Percentiles rank a stretch among this genome's conserved stretches.
phyloP scores from a whole-genome alignment of 2,888 invertebrate species.

The Pelosia muscerda region DNA sequence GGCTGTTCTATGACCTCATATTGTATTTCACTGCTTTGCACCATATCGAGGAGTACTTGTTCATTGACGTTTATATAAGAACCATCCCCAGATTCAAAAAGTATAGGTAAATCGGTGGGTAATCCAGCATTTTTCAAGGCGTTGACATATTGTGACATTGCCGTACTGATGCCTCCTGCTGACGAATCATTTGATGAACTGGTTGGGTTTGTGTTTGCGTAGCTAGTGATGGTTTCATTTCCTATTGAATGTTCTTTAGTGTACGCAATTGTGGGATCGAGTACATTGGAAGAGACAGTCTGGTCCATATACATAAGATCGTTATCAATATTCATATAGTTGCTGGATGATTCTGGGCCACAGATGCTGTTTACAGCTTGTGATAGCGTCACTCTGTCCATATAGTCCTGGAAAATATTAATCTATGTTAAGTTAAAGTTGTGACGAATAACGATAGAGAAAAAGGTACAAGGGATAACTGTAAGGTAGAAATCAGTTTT shows the following conservation, averaged over 20 bases:
- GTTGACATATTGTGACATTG: slow-evolving; percentile 84
- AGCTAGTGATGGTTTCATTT: slow-evolving; percentile 72
- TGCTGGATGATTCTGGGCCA: slow-evolving; percentile 71
- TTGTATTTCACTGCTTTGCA: slow-evolving; percentile 83
- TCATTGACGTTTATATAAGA: slow-evolving; percentile 89
- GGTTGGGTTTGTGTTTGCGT: slow-evolving; percentile 62
- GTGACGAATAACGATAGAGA: not conserved
- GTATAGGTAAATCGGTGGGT: slow-evolving; percentile 85
- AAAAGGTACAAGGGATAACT: no score
- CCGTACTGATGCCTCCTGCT: slow-evolving; percentile 69
- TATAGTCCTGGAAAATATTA: slow-evolving; percentile 72
- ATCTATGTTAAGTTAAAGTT: not conserved
- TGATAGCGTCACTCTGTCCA: slow-evolving; percentile 78
- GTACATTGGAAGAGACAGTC: slow-evolving; percentile 68
- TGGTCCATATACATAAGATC: slow-evolving; percentile 82
- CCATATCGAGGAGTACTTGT: slow-evolving; percentile 87
- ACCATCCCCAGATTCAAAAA: slow-evolving; percentile 89
- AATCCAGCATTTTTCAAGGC: slow-evolving; percentile 80
- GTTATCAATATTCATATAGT: slow-evolving; percentile 76
- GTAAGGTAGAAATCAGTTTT: no score
- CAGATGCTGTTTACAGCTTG: slow-evolving; percentile 83
- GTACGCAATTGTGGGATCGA: slow-evolving; percentile 70
- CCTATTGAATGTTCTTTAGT: slow-evolving; percentile 68
- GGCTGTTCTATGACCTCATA: slow-evolving; percentile 85
- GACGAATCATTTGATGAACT: slow-evolving; percentile 59